These are phyloP conservation scores for Drosophila fuyamai DNA, from an alignment of 1,140 invertebrate genomes.

Conservation along the genomic window DNA sequence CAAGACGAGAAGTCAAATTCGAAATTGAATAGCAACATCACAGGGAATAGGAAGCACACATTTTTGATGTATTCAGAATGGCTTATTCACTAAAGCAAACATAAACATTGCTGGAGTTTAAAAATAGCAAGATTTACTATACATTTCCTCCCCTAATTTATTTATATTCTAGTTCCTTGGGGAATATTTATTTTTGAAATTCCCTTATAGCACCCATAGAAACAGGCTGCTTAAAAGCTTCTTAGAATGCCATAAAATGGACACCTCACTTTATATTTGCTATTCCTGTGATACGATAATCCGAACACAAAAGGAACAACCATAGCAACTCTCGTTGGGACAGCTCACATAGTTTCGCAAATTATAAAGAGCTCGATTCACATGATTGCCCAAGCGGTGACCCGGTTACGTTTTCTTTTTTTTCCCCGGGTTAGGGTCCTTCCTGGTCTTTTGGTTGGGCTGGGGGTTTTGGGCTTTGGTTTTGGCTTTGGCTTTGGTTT, in stretches of 20 bases:
- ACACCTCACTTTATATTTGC: slow-evolving; percentile 9
- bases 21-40: too few species aligned
- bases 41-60: too few species aligned
- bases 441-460: background rate
- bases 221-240: slow-evolving; percentile 8
- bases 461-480: slow-evolving; percentile 14
- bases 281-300: slow-evolving; percentile 11
- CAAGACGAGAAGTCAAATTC: too few species aligned
- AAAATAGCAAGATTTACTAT: too few species aligned
- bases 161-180: too few species aligned
- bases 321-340: slow-evolving; percentile 32
- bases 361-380: slow-evolving; percentile 83
- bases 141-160: too few species aligned
- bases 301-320: slow-evolving; percentile 21
- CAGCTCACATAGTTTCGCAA: slow-evolving; percentile 75
- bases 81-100: too few species aligned
- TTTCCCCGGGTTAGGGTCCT: slow-evolving; percentile 22
- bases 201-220: background rate
- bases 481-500: slow-evolving; percentile 15
- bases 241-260: slow-evolving; percentile 11
- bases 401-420: slow-evolving; percentile 31
- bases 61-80: too few species aligned
- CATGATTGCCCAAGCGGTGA: slow-evolving; percentile 81
- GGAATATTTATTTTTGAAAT: too few species aligned
- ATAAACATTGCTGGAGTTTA: too few species aligned